phyloP scores from a whole-genome alignment of 2,113 vertebrate species.

The Eurypyga helias region DNA sequence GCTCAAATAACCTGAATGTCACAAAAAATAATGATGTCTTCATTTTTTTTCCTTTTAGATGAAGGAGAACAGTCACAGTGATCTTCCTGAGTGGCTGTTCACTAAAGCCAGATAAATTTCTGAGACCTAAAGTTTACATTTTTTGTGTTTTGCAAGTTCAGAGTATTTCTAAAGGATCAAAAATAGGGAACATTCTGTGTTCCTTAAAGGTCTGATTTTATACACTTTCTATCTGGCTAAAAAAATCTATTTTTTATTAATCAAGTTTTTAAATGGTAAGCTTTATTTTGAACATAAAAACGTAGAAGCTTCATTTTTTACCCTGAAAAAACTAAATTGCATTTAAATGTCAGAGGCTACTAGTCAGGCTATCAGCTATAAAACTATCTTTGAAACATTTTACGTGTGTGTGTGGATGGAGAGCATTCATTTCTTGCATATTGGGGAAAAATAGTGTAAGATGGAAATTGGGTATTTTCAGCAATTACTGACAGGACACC shows the following conservation, averaged over 20 bases:
- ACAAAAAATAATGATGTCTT: not conserved
- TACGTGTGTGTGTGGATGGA: not conserved
- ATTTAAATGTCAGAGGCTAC: not conserved
- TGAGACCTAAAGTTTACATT: not conserved
- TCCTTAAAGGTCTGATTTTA: not conserved
- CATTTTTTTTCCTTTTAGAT: not conserved
- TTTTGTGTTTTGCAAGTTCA: not conserved
- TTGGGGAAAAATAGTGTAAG: not conserved
- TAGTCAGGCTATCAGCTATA: not conserved
- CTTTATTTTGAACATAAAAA: slow-evolving; percentile 41
- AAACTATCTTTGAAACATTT: not conserved
- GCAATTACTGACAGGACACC: not conserved
- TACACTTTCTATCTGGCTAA: not conserved
- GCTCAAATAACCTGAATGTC: not conserved
- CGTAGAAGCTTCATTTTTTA: not conserved
- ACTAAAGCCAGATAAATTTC: not conserved
- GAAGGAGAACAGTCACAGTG: not conserved
- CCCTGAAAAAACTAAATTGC: not conserved
- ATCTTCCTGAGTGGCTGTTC: not conserved
- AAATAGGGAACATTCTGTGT: not conserved
- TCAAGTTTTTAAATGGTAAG: not conserved
- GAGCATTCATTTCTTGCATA: not conserved
- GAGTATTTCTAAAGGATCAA: not conserved
- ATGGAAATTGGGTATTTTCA: not conserved
- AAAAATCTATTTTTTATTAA: not conserved